These are phyloP conservation scores for Carettochelys insculpta DNA, from an alignment of 2,113 vertebrate species.

Conservation along the genomic window DNA sequence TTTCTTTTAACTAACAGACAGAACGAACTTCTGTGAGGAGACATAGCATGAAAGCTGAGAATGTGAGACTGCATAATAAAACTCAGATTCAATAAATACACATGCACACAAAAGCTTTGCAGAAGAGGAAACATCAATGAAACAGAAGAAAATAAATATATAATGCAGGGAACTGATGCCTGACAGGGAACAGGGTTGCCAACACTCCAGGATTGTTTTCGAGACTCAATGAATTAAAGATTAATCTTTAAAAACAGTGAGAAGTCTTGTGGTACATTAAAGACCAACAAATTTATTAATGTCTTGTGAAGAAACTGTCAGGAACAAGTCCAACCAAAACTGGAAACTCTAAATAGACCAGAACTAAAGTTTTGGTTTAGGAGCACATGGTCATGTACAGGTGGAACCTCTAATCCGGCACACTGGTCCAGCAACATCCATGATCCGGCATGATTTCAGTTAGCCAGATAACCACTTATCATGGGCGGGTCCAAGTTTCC, in stretches of 20 bases:
- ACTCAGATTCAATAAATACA: neutral
- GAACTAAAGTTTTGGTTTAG: neutral
- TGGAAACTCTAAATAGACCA: neutral
- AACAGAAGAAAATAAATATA: neutral
- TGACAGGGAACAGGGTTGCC: neutral
- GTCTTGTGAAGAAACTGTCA: neutral
- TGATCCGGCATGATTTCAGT: too few relatives aligned
- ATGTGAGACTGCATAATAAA: neutral
- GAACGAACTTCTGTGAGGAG: neutral
- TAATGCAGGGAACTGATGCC: neutral
- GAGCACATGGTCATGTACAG: accelerated
- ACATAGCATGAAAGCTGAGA: neutral
- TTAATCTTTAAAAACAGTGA: neutral
- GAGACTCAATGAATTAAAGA: neutral
- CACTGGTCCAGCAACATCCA: too few relatives aligned
- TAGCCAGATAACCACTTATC: too few relatives aligned
- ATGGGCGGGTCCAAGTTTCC: too few relatives aligned
- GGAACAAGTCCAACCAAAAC: neutral
- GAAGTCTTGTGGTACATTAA: too few relatives aligned
- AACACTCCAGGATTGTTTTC: neutral
- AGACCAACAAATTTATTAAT: neutral
- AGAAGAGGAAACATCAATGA: neutral
- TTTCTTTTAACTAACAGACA: neutral
- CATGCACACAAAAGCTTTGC: neutral
- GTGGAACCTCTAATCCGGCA: too few relatives aligned